Conservation (phyloP, 2,797 vertebrate genomes). For the Xiphorhynchus erythropygius region DNA sequence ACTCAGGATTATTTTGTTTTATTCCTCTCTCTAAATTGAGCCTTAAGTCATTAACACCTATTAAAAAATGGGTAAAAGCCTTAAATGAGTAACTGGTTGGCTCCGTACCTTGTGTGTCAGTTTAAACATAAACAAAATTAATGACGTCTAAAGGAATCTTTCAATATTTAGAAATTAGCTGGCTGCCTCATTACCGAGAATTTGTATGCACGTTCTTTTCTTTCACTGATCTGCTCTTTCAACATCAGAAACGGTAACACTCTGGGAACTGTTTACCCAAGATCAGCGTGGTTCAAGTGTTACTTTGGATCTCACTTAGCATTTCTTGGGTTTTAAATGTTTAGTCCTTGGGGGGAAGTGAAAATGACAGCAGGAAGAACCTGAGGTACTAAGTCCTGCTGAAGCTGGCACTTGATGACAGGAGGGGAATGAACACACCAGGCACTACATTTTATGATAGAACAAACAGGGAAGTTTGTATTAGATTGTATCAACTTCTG, state of each 20-base stretch:
- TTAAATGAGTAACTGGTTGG: background rate
- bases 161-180: conserved; percentile 50
- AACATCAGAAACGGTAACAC: conserved; percentile 40
- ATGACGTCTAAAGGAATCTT: conserved; percentile 14
- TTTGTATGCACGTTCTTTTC: conserved; percentile 43
- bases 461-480: conserved; percentile 55
- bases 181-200: background rate
- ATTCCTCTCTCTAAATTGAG: background rate
- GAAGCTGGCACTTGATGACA: conserved; percentile 59
- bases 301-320: conserved; percentile 40
- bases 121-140: conserved; percentile 37
- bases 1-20: background rate
- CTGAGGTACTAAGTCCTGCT: conserved; percentile 39
- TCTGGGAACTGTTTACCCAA: conserved; percentile 52
- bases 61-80: background rate
- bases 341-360: conserved; percentile 35
- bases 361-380: conserved; percentile 67
- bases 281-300: conserved; percentile 48
- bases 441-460: conserved; percentile 12
- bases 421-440: conserved; percentile 40
- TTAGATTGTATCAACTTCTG: conserved; percentile 52
- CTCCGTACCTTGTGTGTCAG: background rate
- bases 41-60: background rate
- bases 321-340: conserved; percentile 33
- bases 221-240: conserved; percentile 48